Conservation (phyloP, 2,888 invertebrate genomes). For the Zaprionus obscuricornis region DNA sequence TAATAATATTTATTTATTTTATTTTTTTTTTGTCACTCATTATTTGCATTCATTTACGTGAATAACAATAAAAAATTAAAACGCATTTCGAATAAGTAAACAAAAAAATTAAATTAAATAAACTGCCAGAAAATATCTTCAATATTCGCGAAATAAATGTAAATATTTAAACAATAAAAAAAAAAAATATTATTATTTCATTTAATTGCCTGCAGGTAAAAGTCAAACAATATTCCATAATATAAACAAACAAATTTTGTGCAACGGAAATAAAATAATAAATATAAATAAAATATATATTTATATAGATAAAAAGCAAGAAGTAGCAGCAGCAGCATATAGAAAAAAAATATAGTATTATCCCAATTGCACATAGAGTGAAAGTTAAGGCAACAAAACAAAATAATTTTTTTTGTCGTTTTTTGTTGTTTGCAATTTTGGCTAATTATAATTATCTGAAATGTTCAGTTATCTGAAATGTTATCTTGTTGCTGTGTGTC, state of each 20-base stretch:
- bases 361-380: conserved; percentile 15
- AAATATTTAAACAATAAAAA: conserved; percentile 53
- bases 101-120: conserved; percentile 19
- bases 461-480: conserved; percentile 27
- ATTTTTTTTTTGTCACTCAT: not conserved
- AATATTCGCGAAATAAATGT: conserved; percentile 20
- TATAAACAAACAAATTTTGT: conserved; percentile 5
- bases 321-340: too few relatives aligned
- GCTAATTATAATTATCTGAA: conserved; percentile 27
- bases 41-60: conserved; percentile 9
- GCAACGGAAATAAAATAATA: too few relatives aligned
- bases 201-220: conserved; percentile 34
- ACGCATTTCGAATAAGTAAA: conserved; percentile 28
- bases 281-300: not conserved
- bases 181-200: conserved; percentile 53
- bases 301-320: conserved; percentile 4
- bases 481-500: conserved; percentile 26
- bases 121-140: conserved; percentile 17
- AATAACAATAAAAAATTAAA: conserved; percentile 11
- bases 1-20: conserved; percentile 24
- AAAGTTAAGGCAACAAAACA: conserved; percentile 29
- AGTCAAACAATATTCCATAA: conserved; percentile 12
- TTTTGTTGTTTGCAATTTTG: conserved; percentile 12
- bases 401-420: not conserved
- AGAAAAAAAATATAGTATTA: not conserved